These are phyloP conservation scores for Epistrophe grossulariae DNA, from an alignment of 2,888 invertebrate species.

Conservation along the genomic window DNA sequence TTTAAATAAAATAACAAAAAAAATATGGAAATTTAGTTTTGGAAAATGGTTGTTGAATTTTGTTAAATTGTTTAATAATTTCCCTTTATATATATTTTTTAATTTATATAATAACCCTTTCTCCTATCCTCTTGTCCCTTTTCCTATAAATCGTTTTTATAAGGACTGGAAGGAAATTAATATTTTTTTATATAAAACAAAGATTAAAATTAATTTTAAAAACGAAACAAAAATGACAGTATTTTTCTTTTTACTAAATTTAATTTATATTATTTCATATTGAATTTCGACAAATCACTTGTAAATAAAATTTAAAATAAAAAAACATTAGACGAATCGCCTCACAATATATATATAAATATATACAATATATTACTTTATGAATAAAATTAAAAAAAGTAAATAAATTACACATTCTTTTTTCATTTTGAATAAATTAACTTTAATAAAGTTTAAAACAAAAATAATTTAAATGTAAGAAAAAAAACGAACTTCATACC, in stretches of 20 bases:
- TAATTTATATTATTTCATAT: constrained; percentile 52
- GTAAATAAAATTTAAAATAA: constrained; percentile 59
- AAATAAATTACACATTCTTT: constrained; percentile 21
- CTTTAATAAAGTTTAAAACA: constrained; percentile 44
- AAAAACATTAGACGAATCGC: constrained; percentile 64
- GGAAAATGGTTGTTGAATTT: constrained; percentile 72
- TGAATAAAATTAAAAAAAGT: background rate
- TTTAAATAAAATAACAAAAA: constrained; percentile 45
- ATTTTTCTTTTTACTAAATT: constrained; percentile 67
- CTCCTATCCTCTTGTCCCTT: constrained; percentile 17
- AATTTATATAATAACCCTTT: constrained; percentile 24
- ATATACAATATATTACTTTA: constrained; percentile 17
- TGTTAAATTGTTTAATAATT: constrained; percentile 59
- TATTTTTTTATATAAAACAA: constrained; percentile 36
- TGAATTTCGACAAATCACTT: constrained; percentile 52
- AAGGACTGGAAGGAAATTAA: constrained; percentile 53
- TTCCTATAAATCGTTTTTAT: constrained; percentile 11
- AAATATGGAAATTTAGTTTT: constrained; percentile 54
- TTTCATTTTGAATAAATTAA: constrained; percentile 56
- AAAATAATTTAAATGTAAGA: constrained; percentile 43
- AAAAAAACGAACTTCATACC: constrained; percentile 65
- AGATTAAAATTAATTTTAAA: constrained; percentile 52
- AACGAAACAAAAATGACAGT: constrained; percentile 75
- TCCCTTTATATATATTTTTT: constrained; percentile 22
- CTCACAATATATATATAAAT: constrained; percentile 76